Evolutionary conservation across 1,140 invertebrate genomes (phyloP).

Genomic region (Drosophila triauraria): DNA sequence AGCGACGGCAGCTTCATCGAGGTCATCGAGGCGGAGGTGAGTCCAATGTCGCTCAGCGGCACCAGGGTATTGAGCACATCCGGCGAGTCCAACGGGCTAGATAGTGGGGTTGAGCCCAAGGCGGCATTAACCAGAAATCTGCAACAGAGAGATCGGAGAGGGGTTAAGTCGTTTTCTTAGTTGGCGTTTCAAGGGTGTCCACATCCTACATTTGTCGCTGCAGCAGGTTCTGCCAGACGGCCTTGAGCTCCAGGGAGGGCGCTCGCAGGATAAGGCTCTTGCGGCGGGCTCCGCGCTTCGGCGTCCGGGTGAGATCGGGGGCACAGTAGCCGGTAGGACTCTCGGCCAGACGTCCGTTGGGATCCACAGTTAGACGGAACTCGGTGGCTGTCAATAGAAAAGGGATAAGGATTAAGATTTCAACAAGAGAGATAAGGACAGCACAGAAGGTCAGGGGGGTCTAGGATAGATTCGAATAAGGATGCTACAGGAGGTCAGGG

Average conservation of each 20-base stretch:
- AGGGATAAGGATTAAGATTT: not conserved
- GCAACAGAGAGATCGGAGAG: constrained; percentile 16
- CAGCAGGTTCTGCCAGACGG: constrained; percentile 95
- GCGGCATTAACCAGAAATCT: constrained; percentile 88
- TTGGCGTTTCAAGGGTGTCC: too few species aligned
- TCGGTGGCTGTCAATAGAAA: constrained; percentile 87
- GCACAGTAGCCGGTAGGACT: constrained; percentile 89
- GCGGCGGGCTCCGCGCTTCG: constrained; percentile 87
- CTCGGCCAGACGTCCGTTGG: constrained; percentile 87
- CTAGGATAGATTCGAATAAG: not conserved
- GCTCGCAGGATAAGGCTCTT: constrained; percentile 91
- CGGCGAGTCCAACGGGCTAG: constrained; percentile 88
- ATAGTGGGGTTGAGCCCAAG: constrained; percentile 86
- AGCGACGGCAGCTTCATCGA: constrained; percentile 84
- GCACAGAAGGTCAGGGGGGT: not conserved
- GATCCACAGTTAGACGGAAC: constrained; percentile 89
- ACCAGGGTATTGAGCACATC: constrained; percentile 85
- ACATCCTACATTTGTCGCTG: constrained; percentile 93
- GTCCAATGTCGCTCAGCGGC: constrained; percentile 81
- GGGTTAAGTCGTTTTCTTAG: not conserved
- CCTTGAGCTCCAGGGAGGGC: constrained; percentile 92
- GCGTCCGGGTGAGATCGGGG: constrained; percentile 86
- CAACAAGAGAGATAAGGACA: too few species aligned
- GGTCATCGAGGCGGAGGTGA: constrained; percentile 79
- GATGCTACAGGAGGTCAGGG: too few species aligned